These are phyloP conservation scores for Urechis unicinctus DNA, from an alignment of 2,888 invertebrate species.

Conservation along the genomic window DNA sequence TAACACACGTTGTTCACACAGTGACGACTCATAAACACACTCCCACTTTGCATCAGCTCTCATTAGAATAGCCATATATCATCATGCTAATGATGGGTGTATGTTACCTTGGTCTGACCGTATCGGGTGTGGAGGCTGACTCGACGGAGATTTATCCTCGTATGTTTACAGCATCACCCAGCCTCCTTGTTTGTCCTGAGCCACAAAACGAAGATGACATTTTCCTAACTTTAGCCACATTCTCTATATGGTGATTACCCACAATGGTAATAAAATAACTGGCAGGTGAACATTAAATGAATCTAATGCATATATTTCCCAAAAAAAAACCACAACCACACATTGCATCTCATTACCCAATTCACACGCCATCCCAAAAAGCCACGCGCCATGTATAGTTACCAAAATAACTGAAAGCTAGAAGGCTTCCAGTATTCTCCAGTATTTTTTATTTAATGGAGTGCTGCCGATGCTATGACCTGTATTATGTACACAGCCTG, in stretches of 20 bases:
- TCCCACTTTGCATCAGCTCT: no score
- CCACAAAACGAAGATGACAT: no score
- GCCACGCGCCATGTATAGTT: no score
- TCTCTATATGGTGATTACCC: no score
- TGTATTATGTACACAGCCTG: conserved; percentile 15
- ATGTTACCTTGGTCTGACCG: neutral
- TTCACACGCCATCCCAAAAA: no score
- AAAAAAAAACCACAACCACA: no score
- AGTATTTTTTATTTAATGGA: conserved; percentile 3
- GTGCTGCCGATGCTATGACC: conserved; percentile 4
- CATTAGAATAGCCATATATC: no score
- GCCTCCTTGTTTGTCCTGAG: neutral
- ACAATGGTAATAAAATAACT: neutral
- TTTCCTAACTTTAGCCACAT: no score
- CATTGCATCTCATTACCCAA: no score
- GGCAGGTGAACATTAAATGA: neutral
- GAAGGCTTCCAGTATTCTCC: conserved; percentile 8
- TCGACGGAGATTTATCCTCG: neutral
- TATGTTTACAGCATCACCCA: neutral
- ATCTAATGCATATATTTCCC: neutral
- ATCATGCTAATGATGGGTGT: no score
- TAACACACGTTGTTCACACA: no score
- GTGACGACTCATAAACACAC: no score
- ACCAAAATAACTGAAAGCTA: conserved; percentile 10
- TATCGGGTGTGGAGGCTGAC: neutral